Conservation (phyloP, 2,797 vertebrate species). For the Poeciliopsis infans region DNA sequence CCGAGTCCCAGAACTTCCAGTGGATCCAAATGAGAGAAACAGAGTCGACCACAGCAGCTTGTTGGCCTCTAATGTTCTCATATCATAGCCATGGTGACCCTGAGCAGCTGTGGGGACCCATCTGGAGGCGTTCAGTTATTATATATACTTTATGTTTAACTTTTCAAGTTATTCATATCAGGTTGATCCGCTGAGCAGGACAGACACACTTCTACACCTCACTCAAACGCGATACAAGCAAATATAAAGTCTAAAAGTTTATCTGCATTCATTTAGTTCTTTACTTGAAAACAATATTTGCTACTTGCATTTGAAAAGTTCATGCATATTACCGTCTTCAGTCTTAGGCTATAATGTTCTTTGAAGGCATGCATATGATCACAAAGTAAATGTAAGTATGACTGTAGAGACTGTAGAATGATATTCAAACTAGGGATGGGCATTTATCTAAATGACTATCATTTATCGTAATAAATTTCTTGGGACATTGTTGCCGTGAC, state of each 20-base stretch:
- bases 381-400: not conserved
- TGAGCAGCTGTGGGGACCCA: not conserved
- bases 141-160: not conserved
- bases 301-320: not conserved
- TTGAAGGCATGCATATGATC: not conserved
- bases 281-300: too few relatives aligned
- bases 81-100: not conserved
- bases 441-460: too few relatives aligned
- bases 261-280: too few relatives aligned
- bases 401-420: not conserved
- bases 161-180: not conserved
- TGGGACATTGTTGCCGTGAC: too few relatives aligned
- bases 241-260: too few relatives aligned
- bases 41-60: slow-evolving; percentile 57
- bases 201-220: not conserved
- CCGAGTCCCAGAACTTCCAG: slow-evolving; percentile 40
- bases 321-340: not conserved
- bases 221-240: too few relatives aligned
- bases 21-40: slow-evolving; percentile 60
- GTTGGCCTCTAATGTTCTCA: slow-evolving; percentile 1
- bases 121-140: not conserved
- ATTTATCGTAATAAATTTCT: too few relatives aligned
- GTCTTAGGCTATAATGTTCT: not conserved
- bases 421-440: too few relatives aligned
- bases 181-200: not conserved